These are phyloP conservation scores for Limnothrissa miodon DNA, from an alignment of 2,113 vertebrate genomes.

Conservation along the genomic window DNA sequence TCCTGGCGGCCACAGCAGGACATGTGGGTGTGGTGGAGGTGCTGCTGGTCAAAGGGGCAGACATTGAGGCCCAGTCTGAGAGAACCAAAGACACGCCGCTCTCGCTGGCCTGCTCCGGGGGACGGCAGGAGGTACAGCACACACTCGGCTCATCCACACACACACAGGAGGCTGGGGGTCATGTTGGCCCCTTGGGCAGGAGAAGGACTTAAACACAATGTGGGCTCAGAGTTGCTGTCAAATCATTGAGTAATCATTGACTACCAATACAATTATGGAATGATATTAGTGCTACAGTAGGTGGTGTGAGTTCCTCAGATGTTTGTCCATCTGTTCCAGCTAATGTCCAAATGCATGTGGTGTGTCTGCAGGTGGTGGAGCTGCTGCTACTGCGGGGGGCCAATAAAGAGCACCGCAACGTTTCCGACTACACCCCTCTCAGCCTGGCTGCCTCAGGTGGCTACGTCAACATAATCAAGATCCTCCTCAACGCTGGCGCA, in stretches of 20 bases:
- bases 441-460: constrained; percentile 97
- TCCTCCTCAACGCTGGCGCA: constrained; percentile 95
- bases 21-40: constrained; percentile 98
- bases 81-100: constrained; percentile 98
- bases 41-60: constrained; percentile 95
- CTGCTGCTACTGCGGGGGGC: constrained; percentile 93
- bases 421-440: constrained; percentile 97
- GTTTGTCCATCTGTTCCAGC: neutral
- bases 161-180: neutral
- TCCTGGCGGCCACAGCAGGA: constrained; percentile 95
- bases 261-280: neutral
- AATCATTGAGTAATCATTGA: neutral
- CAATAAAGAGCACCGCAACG: constrained; percentile 98
- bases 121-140: constrained; percentile 87
- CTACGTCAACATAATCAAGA: constrained; percentile 99
- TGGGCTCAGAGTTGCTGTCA: no score
- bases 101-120: constrained; percentile 94
- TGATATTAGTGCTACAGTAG: neutral
- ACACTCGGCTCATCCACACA: neutral
- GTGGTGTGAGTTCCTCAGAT: neutral
- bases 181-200: no score
- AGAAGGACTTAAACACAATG: no score
- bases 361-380: constrained; percentile 84
- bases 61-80: constrained; percentile 98
- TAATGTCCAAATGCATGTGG: neutral